Evolutionary conservation across 1,140 invertebrate genomes (phyloP).

Genomic region (Drosophila saltans): DNA sequence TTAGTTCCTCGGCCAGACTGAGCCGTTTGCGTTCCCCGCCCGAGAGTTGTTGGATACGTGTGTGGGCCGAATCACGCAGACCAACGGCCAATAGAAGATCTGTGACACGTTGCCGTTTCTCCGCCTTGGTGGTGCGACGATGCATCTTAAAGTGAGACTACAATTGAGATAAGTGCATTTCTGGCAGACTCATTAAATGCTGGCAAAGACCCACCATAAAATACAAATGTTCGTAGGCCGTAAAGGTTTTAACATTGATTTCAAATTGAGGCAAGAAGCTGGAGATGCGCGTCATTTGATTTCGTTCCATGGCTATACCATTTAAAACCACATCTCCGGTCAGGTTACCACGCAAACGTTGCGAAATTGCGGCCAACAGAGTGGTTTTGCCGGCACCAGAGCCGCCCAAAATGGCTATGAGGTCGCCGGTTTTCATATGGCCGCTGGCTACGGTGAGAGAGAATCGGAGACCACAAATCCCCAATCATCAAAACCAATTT

Average conservation of each 20-base stretch:
- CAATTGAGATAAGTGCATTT: constrained; percentile 8
- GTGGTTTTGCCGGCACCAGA: constrained; percentile 90
- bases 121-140: constrained; percentile 81
- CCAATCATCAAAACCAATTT: constrained; percentile 2
- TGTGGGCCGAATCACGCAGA: constrained; percentile 87
- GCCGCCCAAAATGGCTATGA: constrained; percentile 85
- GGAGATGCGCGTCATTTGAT: constrained; percentile 88
- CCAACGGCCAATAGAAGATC: constrained; percentile 86
- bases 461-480: constrained; percentile 19
- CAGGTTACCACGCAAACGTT: constrained; percentile 85
- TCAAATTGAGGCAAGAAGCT: constrained; percentile 90
- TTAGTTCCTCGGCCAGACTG: constrained; percentile 92
- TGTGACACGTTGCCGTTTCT: constrained; percentile 83
- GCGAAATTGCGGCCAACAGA: constrained; percentile 87
- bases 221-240: constrained; percentile 88
- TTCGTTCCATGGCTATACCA: constrained; percentile 85
- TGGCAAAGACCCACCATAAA: constrained; percentile 87
- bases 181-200: too few relatives aligned
- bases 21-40: constrained; percentile 95
- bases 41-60: constrained; percentile 88
- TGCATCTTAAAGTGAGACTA: constrained; percentile 86
- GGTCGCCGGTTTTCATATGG: constrained; percentile 84
- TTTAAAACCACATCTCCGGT: constrained; percentile 88
- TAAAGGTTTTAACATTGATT: constrained; percentile 87
- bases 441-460: constrained; percentile 84